These are phyloP conservation scores for Drosophila formosana DNA, from an alignment of 2,888 invertebrate species.

Conservation along the genomic window DNA sequence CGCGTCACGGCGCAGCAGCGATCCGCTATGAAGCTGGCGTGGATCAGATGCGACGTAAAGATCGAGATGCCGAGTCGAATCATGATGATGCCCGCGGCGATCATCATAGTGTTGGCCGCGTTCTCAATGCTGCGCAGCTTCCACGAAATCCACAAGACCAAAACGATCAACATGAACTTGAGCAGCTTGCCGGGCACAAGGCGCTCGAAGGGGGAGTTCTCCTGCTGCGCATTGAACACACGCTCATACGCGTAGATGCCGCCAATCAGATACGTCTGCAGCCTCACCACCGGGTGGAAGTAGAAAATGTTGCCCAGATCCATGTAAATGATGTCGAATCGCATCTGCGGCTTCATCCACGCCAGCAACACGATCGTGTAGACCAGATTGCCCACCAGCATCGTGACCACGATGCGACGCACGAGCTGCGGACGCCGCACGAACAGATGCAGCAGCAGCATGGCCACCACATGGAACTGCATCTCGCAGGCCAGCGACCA, in stretches of 20 bases:
- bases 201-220: constrained; percentile 21
- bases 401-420: constrained; percentile 1
- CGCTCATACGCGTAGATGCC: constrained; percentile 42
- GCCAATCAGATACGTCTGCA: constrained; percentile 44
- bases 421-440: constrained; percentile 26
- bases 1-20: constrained; percentile 2
- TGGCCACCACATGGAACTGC: constrained; percentile 50
- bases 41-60: constrained; percentile 30
- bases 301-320: constrained; percentile 20
- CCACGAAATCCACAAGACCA: background rate
- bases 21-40: constrained; percentile 12
- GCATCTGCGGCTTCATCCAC: background rate
- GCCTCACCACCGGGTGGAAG: constrained; percentile 31
- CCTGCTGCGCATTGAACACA: background rate
- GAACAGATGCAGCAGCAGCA: constrained; percentile 51
- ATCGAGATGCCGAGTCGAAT: constrained; percentile 11
- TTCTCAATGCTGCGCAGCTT: background rate
- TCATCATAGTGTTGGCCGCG: background rate
- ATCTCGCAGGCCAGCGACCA: constrained; percentile 60
- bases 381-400: constrained; percentile 11
- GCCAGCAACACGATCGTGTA: constrained; percentile 5
- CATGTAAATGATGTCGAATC: constrained; percentile 18
- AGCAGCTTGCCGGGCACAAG: constrained; percentile 1
- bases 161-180: background rate
- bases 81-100: background rate